Conservation (phyloP, 2,797 vertebrate species). For the Falco peregrinus region DNA sequence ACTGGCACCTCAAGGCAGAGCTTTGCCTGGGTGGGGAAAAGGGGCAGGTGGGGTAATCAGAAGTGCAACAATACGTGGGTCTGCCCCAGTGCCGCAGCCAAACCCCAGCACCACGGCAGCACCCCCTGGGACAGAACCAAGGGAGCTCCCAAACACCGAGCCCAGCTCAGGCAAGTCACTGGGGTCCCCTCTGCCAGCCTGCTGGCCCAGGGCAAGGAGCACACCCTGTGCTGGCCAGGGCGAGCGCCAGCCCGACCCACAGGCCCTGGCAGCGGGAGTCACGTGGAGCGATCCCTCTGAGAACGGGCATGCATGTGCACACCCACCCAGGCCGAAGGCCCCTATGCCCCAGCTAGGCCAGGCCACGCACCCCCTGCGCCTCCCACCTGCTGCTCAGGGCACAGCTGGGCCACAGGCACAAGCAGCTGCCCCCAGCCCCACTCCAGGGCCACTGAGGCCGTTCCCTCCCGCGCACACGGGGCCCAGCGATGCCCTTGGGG, state of each 20-base stretch:
- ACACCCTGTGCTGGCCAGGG: too few species aligned
- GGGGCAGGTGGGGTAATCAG: accelerated
- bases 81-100: neutral
- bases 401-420: neutral
- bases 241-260: too few species aligned
- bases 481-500: too few species aligned
- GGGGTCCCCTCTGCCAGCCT: too few species aligned
- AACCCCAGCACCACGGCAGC: neutral
- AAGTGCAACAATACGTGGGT: accelerated
- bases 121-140: neutral
- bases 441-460: neutral
- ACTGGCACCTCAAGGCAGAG: neutral
- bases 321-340: neutral
- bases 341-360: accelerated
- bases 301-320: accelerated
- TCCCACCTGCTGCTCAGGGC: neutral
- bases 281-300: neutral
- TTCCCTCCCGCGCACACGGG: accelerated
- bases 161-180: too few species aligned
- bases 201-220: neutral
- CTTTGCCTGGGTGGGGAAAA: neutral
- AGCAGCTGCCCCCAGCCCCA: too few species aligned
- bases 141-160: neutral
- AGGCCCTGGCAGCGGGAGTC: too few species aligned
- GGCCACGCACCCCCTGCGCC: neutral